Evolutionary conservation across 2,888 invertebrate genomes (phyloP), one percentile per base, ranked within the genome.

Genomic region (Caenorhabditis doughertyi): DNA sequence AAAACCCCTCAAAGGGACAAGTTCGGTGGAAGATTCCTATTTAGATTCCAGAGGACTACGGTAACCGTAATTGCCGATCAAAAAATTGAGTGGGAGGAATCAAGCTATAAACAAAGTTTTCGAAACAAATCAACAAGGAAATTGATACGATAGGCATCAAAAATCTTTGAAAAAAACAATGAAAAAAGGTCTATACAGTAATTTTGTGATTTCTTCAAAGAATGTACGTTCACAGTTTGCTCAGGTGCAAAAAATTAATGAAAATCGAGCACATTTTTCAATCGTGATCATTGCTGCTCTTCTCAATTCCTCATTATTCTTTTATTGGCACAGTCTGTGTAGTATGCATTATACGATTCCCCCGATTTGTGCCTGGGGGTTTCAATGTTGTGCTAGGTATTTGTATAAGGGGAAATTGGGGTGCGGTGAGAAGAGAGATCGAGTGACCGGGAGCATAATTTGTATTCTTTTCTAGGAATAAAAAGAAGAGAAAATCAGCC

Each of bases 151-250:
- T 47, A 47, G 44, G 18, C n/a, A 42, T 42, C 42, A 16, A 13
- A 42, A 16, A 42, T 42, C n/a, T n/a, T 42, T 13, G 16, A 42
- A 42, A 8, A 42, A 42, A 42, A 42, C 3, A 42, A 42, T 11
- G 42, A 42, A 56, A 4, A 21, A 16, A 35, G 21, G 35, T 8
- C 13, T 16, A 1, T 39, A 39, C 58, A 58, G 39, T 39, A 39
- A 3, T 11, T 29, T 23, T n/a, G 35, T 39, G 44, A 1, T 23
- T 3, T 39, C 23, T 58, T 35, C 13, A 23, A 39, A 58, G 16
- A 58, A 58, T 39, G 21, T 1, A 13, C 16, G 39, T 39, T 58
- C 39, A 39, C 42, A 60, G 60, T 60, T 60, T 60, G 60, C 44
- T 60, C 60, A 60, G 60, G 60, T 44, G 60, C 42, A 42, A 16